Conservation (phyloP, 2,797 vertebrate species). For the Synaphobranchus kaupii region DNA sequence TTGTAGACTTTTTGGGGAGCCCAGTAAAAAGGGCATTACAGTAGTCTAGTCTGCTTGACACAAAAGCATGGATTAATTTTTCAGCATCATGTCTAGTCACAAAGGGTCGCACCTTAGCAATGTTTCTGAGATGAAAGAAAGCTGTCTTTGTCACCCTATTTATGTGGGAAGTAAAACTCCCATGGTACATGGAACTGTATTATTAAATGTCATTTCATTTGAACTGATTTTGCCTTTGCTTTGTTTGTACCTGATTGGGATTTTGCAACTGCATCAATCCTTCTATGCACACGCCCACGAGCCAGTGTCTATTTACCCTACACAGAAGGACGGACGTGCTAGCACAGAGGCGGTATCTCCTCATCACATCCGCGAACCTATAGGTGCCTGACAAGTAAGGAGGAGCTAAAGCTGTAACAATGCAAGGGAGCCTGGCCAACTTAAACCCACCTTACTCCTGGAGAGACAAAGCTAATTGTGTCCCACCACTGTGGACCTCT, state of each 20-base stretch:
- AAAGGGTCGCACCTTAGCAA: too few species aligned
- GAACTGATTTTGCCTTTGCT: background rate
- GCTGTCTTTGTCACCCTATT: too few species aligned
- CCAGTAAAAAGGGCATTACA: too few species aligned
- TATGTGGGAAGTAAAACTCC: too few species aligned
- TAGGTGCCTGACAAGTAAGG: background rate
- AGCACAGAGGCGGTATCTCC: background rate
- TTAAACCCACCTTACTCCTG: background rate
- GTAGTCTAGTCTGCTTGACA: too few species aligned
- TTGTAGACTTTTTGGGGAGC: too few species aligned
- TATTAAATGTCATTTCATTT: background rate
- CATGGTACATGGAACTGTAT: background rate
- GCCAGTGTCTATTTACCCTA: background rate
- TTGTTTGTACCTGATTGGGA: background rate
- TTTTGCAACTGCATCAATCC: background rate
- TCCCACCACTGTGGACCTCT: background rate
- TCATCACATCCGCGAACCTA: background rate
- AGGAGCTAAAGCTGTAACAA: background rate
- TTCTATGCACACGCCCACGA: background rate
- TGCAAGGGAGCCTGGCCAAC: background rate
- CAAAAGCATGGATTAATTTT: too few species aligned
- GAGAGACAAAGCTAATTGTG: background rate
- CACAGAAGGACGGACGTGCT: background rate
- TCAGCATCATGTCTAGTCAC: too few species aligned
- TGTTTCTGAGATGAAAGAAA: too few species aligned